Percentiles rank a stretch among this genome's conserved stretches.
Evolutionary conservation across 2,888 invertebrate species (phyloP).

Genomic region (Lymantria dispar): DNA sequence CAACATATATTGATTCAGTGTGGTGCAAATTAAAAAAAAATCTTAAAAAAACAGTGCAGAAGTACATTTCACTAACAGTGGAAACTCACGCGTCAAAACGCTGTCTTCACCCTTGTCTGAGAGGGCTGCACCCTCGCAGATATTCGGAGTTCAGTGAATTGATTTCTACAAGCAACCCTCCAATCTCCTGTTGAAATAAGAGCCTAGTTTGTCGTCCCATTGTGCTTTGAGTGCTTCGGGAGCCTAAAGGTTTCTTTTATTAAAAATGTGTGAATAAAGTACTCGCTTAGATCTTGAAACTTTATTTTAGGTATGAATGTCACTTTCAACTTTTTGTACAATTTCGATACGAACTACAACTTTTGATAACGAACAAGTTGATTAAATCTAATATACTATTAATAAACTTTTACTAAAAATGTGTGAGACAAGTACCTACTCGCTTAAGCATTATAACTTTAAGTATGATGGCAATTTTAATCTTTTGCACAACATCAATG

Average conservation of each 20-base stretch:
- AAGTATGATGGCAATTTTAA: too few relatives aligned
- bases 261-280: constrained; percentile 1
- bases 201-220: constrained; percentile 33
- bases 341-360: too few relatives aligned
- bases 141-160: constrained; percentile 57
- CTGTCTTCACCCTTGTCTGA: constrained; percentile 44
- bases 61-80: constrained; percentile 20
- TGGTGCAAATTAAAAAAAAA: too few relatives aligned
- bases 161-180: constrained; percentile 56
- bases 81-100: constrained; percentile 36
- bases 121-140: constrained; percentile 47
- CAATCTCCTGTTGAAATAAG: constrained; percentile 24
- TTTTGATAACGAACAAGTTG: too few relatives aligned
- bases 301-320: not conserved
- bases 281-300: not conserved
- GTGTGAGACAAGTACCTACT: too few relatives aligned
- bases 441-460: too few relatives aligned
- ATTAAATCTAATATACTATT: too few relatives aligned
- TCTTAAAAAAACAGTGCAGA: too few relatives aligned
- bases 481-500: too few relatives aligned
- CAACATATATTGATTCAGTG: too few relatives aligned
- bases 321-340: too few relatives aligned
- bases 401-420: too few relatives aligned
- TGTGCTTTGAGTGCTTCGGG: constrained; percentile 31
- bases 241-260: constrained; percentile 15